phyloP scores from a whole-genome alignment of 2,113 vertebrate species.

The Catharus bicknelli region DNA sequence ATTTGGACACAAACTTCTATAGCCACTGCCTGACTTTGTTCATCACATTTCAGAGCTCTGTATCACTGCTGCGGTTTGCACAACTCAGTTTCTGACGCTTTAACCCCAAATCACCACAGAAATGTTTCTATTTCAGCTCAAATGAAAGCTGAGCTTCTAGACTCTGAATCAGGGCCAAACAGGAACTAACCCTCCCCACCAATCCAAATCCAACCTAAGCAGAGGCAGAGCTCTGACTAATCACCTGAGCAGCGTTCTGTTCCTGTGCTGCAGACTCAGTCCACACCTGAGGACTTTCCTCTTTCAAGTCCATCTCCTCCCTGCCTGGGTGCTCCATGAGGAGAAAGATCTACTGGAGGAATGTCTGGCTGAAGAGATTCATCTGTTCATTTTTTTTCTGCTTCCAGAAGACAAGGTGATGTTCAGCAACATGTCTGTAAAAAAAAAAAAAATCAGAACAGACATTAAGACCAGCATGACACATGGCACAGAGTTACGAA shows the following conservation, averaged over 20 bases:
- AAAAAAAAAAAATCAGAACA: not conserved
- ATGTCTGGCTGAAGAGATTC: slow-evolving; percentile 32
- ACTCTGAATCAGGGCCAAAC: accelerated
- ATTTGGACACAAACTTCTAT: not conserved
- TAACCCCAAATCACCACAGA: not conserved
- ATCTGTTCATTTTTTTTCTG: slow-evolving; percentile 50
- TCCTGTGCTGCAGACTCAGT: slow-evolving; percentile 71
- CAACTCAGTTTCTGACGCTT: not conserved
- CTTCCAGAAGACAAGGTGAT: slow-evolving; percentile 19
- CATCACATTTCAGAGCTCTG: not conserved
- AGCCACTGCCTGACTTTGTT: not conserved
- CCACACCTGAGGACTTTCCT: slow-evolving; percentile 76
- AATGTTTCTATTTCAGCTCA: not conserved
- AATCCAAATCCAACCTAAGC: not conserved
- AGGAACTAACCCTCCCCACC: not conserved
- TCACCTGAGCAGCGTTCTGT: slow-evolving; percentile 76
- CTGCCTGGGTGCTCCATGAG: slow-evolving; percentile 13
- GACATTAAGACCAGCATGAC: not conserved
- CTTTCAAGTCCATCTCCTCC: slow-evolving; percentile 77
- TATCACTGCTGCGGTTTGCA: not conserved
- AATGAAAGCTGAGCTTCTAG: not conserved
- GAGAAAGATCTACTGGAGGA: not conserved
- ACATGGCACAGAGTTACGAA: not conserved
- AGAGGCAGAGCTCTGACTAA: not conserved
- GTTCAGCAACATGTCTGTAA: slow-evolving; percentile 55